A percentile compares a stretch with the other conserved stretches of the same genome.
Conservation (phyloP, 2,888 invertebrate species). For the Spilosoma lubricipeda region DNA sequence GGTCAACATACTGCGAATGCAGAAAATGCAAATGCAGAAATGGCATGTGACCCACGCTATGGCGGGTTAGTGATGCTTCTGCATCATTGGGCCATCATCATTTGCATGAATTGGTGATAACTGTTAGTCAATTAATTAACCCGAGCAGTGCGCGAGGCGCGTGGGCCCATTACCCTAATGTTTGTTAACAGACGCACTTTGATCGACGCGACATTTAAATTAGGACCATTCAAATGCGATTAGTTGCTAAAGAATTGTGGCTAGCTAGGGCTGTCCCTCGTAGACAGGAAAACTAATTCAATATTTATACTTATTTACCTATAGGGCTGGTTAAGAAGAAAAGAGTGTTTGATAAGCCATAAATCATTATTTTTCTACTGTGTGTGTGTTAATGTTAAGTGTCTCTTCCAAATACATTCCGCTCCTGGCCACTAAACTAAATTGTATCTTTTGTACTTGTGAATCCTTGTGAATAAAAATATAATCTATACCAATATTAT, state of each 20-base stretch:
- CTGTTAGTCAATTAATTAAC: constrained; percentile 19
- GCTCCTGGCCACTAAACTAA: background rate
- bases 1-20: too few relatives aligned
- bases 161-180: constrained; percentile 24
- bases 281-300: background rate
- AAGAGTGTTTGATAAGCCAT: too few relatives aligned
- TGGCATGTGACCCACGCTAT: too few relatives aligned
- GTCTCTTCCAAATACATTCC: background rate
- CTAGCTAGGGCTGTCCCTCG: constrained; percentile 1
- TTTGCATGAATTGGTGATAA: constrained; percentile 5
- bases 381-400: background rate
- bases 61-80: too few relatives aligned
- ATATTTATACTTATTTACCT: background rate
- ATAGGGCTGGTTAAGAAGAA: too few relatives aligned
- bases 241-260: background rate
- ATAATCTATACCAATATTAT: too few relatives aligned
- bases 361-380: background rate
- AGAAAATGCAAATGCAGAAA: too few relatives aligned
- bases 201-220: constrained; percentile 31
- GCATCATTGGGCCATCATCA: too few relatives aligned
- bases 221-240: constrained; percentile 20
- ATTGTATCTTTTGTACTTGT: background rate
- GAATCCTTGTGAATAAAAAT: background rate
- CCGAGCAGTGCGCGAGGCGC: background rate
- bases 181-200: constrained; percentile 25